Base-by-base conservation (phyloP, 92 coral and sea anemone species). In the Galaxea fascicularis region DNA sequence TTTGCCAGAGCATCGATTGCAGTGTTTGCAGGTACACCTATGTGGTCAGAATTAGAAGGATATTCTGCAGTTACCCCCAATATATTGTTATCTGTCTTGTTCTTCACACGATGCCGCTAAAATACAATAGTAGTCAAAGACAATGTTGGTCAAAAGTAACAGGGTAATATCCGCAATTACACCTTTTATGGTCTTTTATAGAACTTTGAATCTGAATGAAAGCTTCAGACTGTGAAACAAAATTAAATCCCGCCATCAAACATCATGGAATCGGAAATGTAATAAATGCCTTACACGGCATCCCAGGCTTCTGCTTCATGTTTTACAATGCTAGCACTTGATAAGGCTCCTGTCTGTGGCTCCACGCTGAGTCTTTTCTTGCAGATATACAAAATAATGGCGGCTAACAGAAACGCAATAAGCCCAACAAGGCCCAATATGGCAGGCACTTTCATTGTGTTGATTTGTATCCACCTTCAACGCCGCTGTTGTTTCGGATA, bases 381-480 rank as follows among this genome's bases (percentile, higher is more conserved):
- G 8, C 86, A 82, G 41, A 82, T 70, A 30, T 82, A 82, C 10
- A 82, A 56, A 14, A 70, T 68, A 47, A 82, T 56, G 78, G 86
- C 86, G 29, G 86, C 70, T 20, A 71, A 47, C 13, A 82, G 86
- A 57, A 82, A 82, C 1, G 21, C 46, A 58, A 71, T 24, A 0
- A 82, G 86, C 41, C 86, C 86, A 4, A 44, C 51, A 25, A 82
- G 78, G 1, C 86, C 86, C 44, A 82, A 25, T 13, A 72, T 57
- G 78, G 86, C 86, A 39, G 86, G 86, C 18, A 82, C 86, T 8
- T 82, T 71, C 86, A 82, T 82, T 14, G 29, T 78, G 20, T 15
- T 57, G 21, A 10, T 58, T n/a, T 35, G 14, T 71, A 14, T 29
- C 7, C 54, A 17, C 47, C 15, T 52, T 18, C 30, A 13, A 41